These are phyloP conservation scores for Ectemnius continuus DNA, from an alignment of 2,888 invertebrate genomes.

Conservation along the genomic window DNA sequence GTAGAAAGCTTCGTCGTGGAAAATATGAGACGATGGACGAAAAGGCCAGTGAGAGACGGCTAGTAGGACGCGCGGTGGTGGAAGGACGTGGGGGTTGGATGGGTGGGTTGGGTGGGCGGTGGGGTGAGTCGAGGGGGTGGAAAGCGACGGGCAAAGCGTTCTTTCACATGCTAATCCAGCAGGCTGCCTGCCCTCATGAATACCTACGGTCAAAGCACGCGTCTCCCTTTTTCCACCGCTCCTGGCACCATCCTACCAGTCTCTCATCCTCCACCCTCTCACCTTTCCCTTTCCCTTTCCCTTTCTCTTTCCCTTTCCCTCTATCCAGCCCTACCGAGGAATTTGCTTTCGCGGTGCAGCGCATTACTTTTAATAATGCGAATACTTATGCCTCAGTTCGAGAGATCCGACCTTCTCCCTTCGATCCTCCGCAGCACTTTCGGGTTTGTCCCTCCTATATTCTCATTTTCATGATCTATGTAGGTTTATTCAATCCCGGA, in stretches of 20 bases:
- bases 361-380: conserved; percentile 18
- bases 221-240: conserved; percentile 33
- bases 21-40: conserved; percentile 57
- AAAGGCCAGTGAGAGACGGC: conserved; percentile 16
- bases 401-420: no score
- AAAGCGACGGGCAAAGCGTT: conserved; percentile 73
- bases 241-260: conserved; percentile 1
- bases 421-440: no score
- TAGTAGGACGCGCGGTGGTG: no score
- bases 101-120: conserved; percentile 43
- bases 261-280: conserved; percentile 19
- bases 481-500: no score
- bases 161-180: conserved; percentile 77
- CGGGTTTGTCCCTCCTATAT: no score
- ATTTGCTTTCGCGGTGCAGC: conserved; percentile 11
- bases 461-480: no score
- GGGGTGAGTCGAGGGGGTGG: conserved; percentile 40
- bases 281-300: conserved; percentile 25
- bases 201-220: conserved; percentile 75
- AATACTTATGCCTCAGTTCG: no score
- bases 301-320: conserved; percentile 19
- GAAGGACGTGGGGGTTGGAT: conserved; percentile 13
- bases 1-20: conserved; percentile 47
- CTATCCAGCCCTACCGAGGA: neutral
- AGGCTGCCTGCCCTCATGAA: conserved; percentile 74